Evolutionary conservation across 2,797 vertebrate species (phyloP), one percentile per base, ranked within the genome.

Genomic region (Lacerta viridis): DNA sequence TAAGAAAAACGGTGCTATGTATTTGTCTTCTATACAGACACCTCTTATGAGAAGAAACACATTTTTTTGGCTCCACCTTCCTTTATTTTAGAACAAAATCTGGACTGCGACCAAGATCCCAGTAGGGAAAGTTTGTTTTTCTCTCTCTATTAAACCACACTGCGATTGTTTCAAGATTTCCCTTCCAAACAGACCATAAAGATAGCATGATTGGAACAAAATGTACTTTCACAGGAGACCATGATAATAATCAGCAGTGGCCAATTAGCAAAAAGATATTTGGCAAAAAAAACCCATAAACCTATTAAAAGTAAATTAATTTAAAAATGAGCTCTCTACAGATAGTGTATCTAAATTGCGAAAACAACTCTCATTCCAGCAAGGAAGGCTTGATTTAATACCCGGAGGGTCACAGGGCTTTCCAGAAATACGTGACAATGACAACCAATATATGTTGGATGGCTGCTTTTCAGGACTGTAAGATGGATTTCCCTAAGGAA

Each of bases 151-250:
- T 83, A 87, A 86, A 3, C 72, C 83, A 46, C 23, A 59, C 55
- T 78, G 39, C 39, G 68, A 59, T 85, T 81, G 83, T 85, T 88
- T 90, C 78, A 90, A 71, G 86, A 90, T 74, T 87, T 85, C 71
- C 5, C 68, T 89, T 90, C 84, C 87, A 93, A 90, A 85, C 17
- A 80, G 6, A 74, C 76, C 84, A 50, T 25, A 85, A 75, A 50
- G 74, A 59, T 85, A 87, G 79, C 39, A 1, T 72, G 84, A 82
- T 61, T 83, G 41, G 87, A 90, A 86, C 66, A 92, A 89, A 84
- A 82, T 81, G 78, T 84, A 81, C 69, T 77, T 81, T 85, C 83
- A 81, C 50, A 82, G 72, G 64, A 88, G 86, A 88, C 89, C n/a
- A 18, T 88, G 78, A 88, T 89, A 81, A 85, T 80, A 80, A 89